Evolutionary conservation across 2,113 vertebrate genomes (phyloP), one percentile per base, ranked within the genome.

Genomic region (Bambusicola thoracicus): DNA sequence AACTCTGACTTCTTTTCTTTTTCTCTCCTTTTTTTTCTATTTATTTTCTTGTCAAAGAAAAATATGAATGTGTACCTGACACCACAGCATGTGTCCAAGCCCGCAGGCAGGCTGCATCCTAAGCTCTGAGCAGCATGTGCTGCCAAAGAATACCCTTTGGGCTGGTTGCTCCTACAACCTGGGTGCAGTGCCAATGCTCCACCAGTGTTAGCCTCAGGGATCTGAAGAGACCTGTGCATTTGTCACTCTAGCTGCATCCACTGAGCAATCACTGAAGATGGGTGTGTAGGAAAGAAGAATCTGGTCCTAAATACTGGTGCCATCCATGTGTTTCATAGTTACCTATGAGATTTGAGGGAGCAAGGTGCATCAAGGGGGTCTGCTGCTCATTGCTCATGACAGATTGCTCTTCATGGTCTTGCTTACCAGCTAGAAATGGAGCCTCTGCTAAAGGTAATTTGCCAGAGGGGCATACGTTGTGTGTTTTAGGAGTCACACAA

Each of bases 61-160:
- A 89, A 41, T 0, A 0, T 40, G 27, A 48, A 18, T 27, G 17
- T 0, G 0, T 59, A 40, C 21, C 43, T 41, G 56, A n/a, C 10
- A 22, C 32, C 2, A 0, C 13, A 62, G 6, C 17, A 27, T 18
- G 19, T 11, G 11, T 7, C 13, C 19, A 62, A 43, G 58, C 16
- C 51, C 76, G 18, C 40, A 83, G 19, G 20, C 8, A 68, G 14
- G 8, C 16, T 74, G 4, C 21, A 38, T 30, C 25, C 9, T 58
- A 77, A 36, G 8, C 38, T 59, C 38, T 84, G 59, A 82, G 55
- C 6, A 11, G 29, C 83, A 67, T 84, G 11, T 9, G 8, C 20
- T 87, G 27, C 15, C 27, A 43, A 74, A 8, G 68, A 7, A 9
- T 25, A 70, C 3, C 2, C 15, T 11, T 15, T 10, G 38, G 3